Base-by-base conservation (phyloP, 2,797 vertebrate genomes). In the Myotis findleyi region DNA sequence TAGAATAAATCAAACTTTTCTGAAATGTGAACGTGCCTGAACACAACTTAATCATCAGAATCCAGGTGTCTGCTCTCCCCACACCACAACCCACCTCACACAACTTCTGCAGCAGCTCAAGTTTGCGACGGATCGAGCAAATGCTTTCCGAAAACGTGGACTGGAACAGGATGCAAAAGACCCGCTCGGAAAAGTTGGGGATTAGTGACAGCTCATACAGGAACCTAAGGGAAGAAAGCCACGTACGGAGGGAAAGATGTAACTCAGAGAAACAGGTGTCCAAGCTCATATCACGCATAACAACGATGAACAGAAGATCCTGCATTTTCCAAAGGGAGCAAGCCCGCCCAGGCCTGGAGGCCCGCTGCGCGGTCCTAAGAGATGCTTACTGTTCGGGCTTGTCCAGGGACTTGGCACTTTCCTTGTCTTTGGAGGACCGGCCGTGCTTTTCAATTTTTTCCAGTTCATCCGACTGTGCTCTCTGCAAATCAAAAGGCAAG, bases 111-210 rank as follows among this genome's bases (percentile, higher is more conserved):
- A 99, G 98, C 92, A 99, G 99, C 97, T 99, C 99, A 49, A 99
- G 98, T 98, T 99, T 99, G 92, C 99, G 99, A 73, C 91, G 98
- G 94, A 99, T 98, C 20, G 98, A 99, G 96, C 98, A 97, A 97
- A 99, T 99, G 93, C 98, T 99, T 98, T 99, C 99, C 23, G 99
- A 99, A 98, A 99, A 99, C 0, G 99, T 99, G 27, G 99, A 99
- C 81, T 99, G 99, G 96, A 99, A 99, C 87, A 99, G 98, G 98
- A 99, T 99, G 98, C 99, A 99, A 98, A 99, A 99, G n/a, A 99
- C 99, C 89, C 99, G 98, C 89, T 99, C 99, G 30, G 99, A 99
- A 98, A 99, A 99, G 98, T 99, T 99, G 96, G 99, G 99, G 98
- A 99, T 99, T 97, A 99, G 98, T 3, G 99, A 99, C 53, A 99